Evolutionary conservation across 2,888 invertebrate species (phyloP).

Genomic region (Drosophila multiciliata): DNA sequence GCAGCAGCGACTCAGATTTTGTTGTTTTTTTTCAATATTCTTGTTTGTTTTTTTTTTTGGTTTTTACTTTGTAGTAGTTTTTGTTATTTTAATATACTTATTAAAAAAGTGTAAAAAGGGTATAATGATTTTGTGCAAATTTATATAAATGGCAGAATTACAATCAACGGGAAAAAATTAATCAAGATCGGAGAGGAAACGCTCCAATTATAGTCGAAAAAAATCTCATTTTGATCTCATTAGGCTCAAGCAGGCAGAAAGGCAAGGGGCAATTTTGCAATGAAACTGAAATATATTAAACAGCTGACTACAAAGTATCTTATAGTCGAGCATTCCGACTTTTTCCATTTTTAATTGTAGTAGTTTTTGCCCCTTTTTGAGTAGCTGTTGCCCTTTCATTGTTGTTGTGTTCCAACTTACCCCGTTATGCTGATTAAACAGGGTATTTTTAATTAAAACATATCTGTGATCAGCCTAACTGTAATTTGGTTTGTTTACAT

Average conservation of each 20-base stretch:
- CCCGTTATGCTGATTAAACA: conserved; percentile 2
- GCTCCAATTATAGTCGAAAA: background rate
- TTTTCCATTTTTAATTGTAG: background rate
- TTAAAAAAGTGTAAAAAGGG: background rate
- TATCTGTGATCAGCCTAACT: background rate
- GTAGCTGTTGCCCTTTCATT: conserved; percentile 33
- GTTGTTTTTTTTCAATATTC: conserved; percentile 42
- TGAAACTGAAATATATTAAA: background rate
- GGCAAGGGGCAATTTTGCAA: background rate
- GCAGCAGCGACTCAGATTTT: conserved; percentile 43
- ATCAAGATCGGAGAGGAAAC: background rate
- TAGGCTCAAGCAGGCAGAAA: too few relatives aligned
- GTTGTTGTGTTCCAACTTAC: conserved; percentile 8
- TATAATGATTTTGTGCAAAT: background rate
- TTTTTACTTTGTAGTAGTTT: conserved; percentile 17
- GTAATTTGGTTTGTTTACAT: conserved; percentile 36
- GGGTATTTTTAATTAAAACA: background rate
- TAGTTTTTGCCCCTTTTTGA: conserved; percentile 6
- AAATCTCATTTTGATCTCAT: background rate
- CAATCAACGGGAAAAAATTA: background rate
- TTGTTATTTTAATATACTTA: background rate
- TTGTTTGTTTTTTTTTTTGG: conserved; percentile 31
- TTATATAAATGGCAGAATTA: background rate
- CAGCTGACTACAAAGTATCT: background rate
- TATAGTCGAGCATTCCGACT: background rate